Base-by-base conservation (phyloP, 1,140 invertebrate species). In the Drosophila kikkawai region DNA sequence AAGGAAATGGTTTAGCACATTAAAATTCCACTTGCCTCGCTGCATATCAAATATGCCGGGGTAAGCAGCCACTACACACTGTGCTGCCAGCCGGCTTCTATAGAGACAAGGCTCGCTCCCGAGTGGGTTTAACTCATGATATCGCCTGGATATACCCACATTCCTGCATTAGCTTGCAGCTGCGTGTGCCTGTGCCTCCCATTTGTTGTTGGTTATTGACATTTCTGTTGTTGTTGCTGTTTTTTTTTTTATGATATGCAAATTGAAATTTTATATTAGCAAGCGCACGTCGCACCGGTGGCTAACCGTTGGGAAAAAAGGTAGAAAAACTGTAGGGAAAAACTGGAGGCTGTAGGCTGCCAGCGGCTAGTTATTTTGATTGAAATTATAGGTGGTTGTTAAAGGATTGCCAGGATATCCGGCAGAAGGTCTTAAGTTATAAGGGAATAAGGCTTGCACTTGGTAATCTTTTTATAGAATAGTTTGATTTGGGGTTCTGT, bases 191-290 rank as follows among this genome's bases (percentile, higher is more conserved):
- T 75, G 73, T 71, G 78, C 69, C 67, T 34, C 29, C 29, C 73
- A 88, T 90, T 79, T 84, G 85, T 76, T 84, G 85, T 70, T 80
- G 73, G 66, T 44, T 85, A 90, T 90, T 85, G 86, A 90, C 81
- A 90, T 90, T 56, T 39, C n/a, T 32, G 19, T 17, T 17, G 7
- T 13, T 51, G 29, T 1, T 36, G 50, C 32, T 36, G 3, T 2
- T 22, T 7, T 2, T 51, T 81, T 88, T 32, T 75, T 82, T 82
- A 90, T 85, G 81, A 82, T 82, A 90, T 90, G 86, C 81, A 90
- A 90, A 90, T 90, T 91, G 85, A 90, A 90, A 91, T 77, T 90
- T 85, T 91, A 85, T 85, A 90, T 90, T 84, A 90, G 85, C 77
- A 88, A 66, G 75, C 75, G 64, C 73, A 69, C 58, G 57, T 64